phyloP scores from a whole-genome alignment of 92 coral and sea anemone species.

The Montipora capitata region DNA sequence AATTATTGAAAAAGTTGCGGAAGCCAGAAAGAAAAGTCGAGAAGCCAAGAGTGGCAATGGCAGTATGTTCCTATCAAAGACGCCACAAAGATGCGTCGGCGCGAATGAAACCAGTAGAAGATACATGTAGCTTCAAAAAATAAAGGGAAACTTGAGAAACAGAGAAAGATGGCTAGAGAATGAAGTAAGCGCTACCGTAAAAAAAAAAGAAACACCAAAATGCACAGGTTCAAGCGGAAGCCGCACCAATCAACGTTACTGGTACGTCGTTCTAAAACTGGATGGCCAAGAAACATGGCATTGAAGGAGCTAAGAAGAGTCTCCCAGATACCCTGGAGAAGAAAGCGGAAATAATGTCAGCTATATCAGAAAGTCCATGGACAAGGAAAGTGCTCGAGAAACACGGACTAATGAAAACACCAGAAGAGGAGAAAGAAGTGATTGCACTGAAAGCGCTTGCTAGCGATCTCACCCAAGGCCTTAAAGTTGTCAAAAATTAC shows the following conservation, averaged over 20 bases:
- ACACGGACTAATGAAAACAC: background rate
- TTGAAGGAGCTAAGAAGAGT: background rate
- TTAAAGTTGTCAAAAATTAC: background rate
- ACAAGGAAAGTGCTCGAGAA: background rate
- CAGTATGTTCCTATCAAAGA: background rate
- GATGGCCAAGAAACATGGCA: background rate
- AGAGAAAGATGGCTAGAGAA: background rate
- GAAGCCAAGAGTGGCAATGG: background rate
- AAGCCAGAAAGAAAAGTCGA: constrained; percentile 5
- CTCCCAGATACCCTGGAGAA: background rate
- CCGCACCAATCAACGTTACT: background rate
- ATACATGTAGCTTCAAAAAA: background rate
- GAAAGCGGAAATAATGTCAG: background rate
- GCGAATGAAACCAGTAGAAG: background rate
- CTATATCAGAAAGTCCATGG: background rate
- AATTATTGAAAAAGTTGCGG: background rate
- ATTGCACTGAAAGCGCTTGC: background rate
- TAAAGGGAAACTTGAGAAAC: background rate
- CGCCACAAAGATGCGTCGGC: background rate
- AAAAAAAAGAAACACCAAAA: background rate
- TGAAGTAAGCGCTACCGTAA: background rate
- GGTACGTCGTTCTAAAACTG: background rate
- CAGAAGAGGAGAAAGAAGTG: constrained; percentile 1
- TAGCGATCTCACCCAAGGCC: background rate
- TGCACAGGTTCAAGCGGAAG: background rate